Evolutionary conservation across 2,797 vertebrate genomes (phyloP).

Genomic region (Danio jaintianensis): DNA sequence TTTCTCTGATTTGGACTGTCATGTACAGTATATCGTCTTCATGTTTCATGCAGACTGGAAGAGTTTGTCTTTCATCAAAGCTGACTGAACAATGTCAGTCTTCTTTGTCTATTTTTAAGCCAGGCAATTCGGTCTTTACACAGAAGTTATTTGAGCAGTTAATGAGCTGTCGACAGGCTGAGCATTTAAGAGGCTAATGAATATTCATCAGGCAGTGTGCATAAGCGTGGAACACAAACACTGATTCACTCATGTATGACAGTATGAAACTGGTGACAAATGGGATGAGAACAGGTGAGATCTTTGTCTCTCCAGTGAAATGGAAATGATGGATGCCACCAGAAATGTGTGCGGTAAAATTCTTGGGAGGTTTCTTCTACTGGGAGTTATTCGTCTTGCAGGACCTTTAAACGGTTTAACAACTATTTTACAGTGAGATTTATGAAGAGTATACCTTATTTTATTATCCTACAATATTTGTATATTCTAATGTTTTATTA

Average conservation of each 20-base stretch:
- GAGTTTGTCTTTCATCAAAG: constrained; percentile 46
- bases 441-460: not conserved
- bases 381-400: not conserved
- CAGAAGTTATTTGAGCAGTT: constrained; percentile 50
- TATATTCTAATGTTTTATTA: not conserved
- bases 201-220: constrained; percentile 58
- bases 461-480: too few relatives aligned
- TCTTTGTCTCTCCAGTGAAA: constrained; percentile 58
- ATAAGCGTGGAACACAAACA: constrained; percentile 52
- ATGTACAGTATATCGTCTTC: not conserved
- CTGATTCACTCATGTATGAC: constrained; percentile 56
- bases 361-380: constrained; percentile 25
- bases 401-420: constrained; percentile 11
- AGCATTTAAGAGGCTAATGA: constrained; percentile 56
- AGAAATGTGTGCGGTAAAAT: constrained; percentile 30
- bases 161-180: constrained; percentile 43
- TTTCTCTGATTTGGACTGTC: not conserved
- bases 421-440: constrained; percentile 3
- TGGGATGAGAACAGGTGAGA: constrained; percentile 66
- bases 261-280: constrained; percentile 63
- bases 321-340: constrained; percentile 48
- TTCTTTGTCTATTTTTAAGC: constrained; percentile 41
- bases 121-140: constrained; percentile 59
- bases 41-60: constrained; percentile 19
- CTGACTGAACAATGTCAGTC: constrained; percentile 39